Percentiles rank a stretch among this genome's conserved stretches.
Evolutionary conservation across 2,797 vertebrate genomes (phyloP).

Genomic region (Sciurus vulgaris): DNA sequence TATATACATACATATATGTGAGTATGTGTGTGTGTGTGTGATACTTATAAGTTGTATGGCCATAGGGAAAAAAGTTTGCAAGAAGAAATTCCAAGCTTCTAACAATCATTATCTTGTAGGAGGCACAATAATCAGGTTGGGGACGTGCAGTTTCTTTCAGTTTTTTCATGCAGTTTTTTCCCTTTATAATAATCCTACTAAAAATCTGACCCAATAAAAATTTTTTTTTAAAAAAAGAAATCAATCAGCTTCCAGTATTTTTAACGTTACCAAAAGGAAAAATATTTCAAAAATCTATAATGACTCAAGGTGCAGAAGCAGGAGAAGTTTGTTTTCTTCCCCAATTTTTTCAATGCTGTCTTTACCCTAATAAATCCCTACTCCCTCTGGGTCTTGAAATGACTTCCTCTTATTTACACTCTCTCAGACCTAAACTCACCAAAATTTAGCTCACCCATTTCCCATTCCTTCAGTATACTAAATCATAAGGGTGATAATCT

Average conservation of each 20-base stretch:
- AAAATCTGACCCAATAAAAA: background rate
- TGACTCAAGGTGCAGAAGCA: background rate
- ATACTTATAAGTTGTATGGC: background rate
- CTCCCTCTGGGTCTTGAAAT: background rate
- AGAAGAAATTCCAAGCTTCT: conserved; percentile 22
- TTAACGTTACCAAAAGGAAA: conserved; percentile 2
- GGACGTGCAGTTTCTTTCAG: background rate
- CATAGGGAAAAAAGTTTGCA: background rate
- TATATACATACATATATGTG: background rate
- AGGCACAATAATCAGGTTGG: background rate
- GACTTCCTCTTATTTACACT: background rate
- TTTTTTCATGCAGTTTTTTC: background rate
- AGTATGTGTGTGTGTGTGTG: background rate
- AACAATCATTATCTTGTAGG: background rate
- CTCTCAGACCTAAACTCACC: background rate
- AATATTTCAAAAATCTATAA: conserved; percentile 13
- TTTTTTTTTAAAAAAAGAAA: background rate
- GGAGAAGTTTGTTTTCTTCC: background rate
- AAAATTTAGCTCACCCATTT: background rate
- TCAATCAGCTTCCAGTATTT: background rate
- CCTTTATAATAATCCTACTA: background rate
- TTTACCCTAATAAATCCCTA: background rate
- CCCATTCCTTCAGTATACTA: background rate
- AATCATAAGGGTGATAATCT: background rate
- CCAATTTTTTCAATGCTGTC: background rate